Evolutionary conservation across 2,888 invertebrate species (phyloP).

Genomic region (Lypha dubia): DNA sequence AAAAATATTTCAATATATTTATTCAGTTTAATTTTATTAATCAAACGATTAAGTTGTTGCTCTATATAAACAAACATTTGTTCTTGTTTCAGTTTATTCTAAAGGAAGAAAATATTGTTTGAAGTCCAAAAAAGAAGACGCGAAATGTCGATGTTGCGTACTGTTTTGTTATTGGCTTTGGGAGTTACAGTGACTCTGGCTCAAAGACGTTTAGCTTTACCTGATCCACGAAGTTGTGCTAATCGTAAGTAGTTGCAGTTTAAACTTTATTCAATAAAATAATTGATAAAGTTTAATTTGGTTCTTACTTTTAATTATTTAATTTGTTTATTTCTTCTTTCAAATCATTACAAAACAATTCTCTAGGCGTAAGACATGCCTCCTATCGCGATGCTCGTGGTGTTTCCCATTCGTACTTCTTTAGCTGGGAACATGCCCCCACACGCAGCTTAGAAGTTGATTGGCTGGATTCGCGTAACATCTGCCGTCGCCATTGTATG

Average conservation of each 20-base stretch:
- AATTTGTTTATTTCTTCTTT: not conserved
- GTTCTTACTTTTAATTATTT: not conserved
- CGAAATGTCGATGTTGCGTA: slow-evolving; percentile 80
- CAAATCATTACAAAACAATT: slow-evolving; percentile 1
- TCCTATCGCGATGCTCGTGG: slow-evolving; percentile 94
- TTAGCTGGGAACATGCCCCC: slow-evolving; percentile 95
- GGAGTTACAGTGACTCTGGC: slow-evolving; percentile 88
- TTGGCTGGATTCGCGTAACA: slow-evolving; percentile 95
- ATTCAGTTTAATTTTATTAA: slow-evolving; percentile 61
- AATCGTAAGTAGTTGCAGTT: slow-evolving; percentile 88
- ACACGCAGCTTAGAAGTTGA: slow-evolving; percentile 93
- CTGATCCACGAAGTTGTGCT: slow-evolving; percentile 94
- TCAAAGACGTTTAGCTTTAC: slow-evolving; percentile 92
- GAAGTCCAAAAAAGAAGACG: not conserved
- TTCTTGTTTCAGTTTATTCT: slow-evolving; percentile 56
- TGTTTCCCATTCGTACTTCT: slow-evolving; percentile 95
- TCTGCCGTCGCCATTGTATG: slow-evolving; percentile 96
- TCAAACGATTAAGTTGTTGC: slow-evolving; percentile 66
- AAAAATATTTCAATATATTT: no score
- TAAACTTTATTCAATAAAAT: not conserved
- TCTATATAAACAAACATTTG: not conserved
- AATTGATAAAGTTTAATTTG: not conserved
- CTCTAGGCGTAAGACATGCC: slow-evolving; percentile 92
- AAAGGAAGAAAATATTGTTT: slow-evolving; percentile 13
- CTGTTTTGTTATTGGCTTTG: slow-evolving; percentile 86